Evolutionary conservation across 1,140 invertebrate genomes (phyloP).

Genomic region (Halyomorpha halys): DNA sequence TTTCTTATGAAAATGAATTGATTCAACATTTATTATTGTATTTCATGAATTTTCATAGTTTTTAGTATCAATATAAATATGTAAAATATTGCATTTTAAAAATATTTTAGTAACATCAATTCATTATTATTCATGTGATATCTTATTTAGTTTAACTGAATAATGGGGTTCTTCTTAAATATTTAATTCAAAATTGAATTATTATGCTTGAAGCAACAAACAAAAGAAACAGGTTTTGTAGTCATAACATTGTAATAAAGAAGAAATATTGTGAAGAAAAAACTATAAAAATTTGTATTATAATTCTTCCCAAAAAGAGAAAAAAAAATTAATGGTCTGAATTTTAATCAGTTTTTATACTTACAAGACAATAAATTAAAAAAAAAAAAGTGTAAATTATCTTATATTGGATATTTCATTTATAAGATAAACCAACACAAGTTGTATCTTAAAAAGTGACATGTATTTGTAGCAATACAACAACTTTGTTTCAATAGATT

Average conservation of each 20-base stretch:
- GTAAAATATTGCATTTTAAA: slow-evolving; percentile 12
- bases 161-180: slow-evolving; percentile 6
- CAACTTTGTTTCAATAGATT: slow-evolving; percentile 19
- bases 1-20: slow-evolving; percentile 12
- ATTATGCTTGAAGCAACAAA: slow-evolving; percentile 15
- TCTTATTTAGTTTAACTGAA: slow-evolving; percentile 11
- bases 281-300: slow-evolving; percentile 16
- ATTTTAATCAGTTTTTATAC: slow-evolving; percentile 19
- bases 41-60: slow-evolving; percentile 13
- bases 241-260: slow-evolving; percentile 16
- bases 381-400: slow-evolving; percentile 18
- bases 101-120: slow-evolving; percentile 14
- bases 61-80: slow-evolving; percentile 10
- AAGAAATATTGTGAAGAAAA: slow-evolving; percentile 11
- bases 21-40: slow-evolving; percentile 12
- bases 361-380: slow-evolving; percentile 20
- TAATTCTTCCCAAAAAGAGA: slow-evolving; percentile 18
- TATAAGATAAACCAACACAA: slow-evolving; percentile 21
- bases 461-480: slow-evolving; percentile 25
- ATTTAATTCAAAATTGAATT: slow-evolving; percentile 6
- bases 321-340: slow-evolving; percentile 14
- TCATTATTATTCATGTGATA: slow-evolving; percentile 8
- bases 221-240: slow-evolving; percentile 19
- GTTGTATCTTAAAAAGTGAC: slow-evolving; percentile 20
- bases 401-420: slow-evolving; percentile 7